Percentiles rank a stretch among this genome's conserved stretches.
These are phyloP conservation scores for Dascillus cervinus DNA, from an alignment of 2,888 invertebrate genomes.

Conservation along the genomic window DNA sequence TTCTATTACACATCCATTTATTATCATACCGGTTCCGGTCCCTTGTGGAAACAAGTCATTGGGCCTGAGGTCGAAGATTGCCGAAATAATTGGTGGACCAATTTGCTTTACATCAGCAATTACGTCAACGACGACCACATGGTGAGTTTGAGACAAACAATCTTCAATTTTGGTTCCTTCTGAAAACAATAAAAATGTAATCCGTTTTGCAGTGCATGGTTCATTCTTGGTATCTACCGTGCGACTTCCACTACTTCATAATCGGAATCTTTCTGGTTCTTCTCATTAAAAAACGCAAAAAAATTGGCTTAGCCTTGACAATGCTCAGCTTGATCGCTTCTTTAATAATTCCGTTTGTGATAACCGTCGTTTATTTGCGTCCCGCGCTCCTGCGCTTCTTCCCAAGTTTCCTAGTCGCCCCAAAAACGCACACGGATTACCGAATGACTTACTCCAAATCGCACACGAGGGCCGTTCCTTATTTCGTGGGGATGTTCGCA, in stretches of 20 bases:
- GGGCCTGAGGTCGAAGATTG: conserved; percentile 47
- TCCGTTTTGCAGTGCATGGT: conserved; percentile 52
- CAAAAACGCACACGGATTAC: conserved; percentile 47
- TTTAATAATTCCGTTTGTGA: conserved; percentile 45
- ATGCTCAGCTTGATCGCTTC: conserved; percentile 39
- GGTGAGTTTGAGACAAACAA: conserved; percentile 41
- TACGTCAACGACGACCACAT: conserved; percentile 51
- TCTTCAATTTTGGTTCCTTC: background rate
- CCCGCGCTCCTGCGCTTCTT: conserved; percentile 51
- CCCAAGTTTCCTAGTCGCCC: conserved; percentile 47
- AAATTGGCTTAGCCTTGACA: conserved; percentile 39
- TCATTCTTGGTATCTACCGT: conserved; percentile 62
- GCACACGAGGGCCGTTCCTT: conserved; percentile 52
- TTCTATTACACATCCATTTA: conserved; percentile 50
- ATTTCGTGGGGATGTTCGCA: conserved; percentile 50
- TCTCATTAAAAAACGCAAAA: conserved; percentile 41
- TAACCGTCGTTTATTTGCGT: conserved; percentile 46
- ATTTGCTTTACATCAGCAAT: conserved; percentile 53
- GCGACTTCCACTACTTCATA: conserved; percentile 62
- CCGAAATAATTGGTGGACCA: conserved; percentile 56
- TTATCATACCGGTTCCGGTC: conserved; percentile 52
- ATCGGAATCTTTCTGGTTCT: conserved; percentile 46
- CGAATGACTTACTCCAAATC: conserved; percentile 51
- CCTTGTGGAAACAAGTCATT: conserved; percentile 50
- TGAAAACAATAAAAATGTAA: background rate